Conservation (phyloP, 2,797 vertebrate species). For the Syngnathus rostellatus region DNA sequence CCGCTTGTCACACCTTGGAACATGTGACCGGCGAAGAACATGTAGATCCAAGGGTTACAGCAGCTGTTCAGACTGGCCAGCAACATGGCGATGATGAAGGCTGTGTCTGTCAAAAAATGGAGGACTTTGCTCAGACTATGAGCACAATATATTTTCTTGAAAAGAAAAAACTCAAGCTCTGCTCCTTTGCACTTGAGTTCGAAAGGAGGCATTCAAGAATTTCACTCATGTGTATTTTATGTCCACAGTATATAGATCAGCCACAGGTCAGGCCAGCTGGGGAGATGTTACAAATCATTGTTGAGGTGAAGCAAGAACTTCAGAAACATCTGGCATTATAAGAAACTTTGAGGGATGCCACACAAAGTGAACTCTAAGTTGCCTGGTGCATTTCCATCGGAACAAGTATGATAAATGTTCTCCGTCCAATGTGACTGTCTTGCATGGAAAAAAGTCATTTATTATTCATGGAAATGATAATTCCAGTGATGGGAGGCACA, state of each 20-base stretch:
- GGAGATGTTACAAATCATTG: background rate
- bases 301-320: background rate
- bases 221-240: background rate
- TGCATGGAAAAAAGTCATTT: slow-evolving; percentile 16
- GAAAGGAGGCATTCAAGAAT: background rate
- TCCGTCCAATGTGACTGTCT: slow-evolving; percentile 10
- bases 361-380: slow-evolving; percentile 6
- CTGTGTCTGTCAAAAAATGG: slow-evolving; percentile 64
- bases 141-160: too few species aligned
- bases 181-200: background rate
- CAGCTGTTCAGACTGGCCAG: slow-evolving; percentile 98
- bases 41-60: slow-evolving; percentile 99
- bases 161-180: background rate
- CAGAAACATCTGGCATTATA: slow-evolving; percentile 1
- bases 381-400: background rate
- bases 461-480: slow-evolving; percentile 21
- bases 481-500: slow-evolving; percentile 19
- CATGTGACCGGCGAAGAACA: slow-evolving; percentile 92
- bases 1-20: slow-evolving; percentile 80
- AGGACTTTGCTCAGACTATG: background rate
- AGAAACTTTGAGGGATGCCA: background rate
- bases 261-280: background rate
- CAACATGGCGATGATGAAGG: slow-evolving; percentile 93
- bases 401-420: slow-evolving; percentile 21
- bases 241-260: background rate